Evolutionary conservation across 2,797 vertebrate species (phyloP), one percentile per base, ranked within the genome.

Genomic region (Discoglossus pictus): DNA sequence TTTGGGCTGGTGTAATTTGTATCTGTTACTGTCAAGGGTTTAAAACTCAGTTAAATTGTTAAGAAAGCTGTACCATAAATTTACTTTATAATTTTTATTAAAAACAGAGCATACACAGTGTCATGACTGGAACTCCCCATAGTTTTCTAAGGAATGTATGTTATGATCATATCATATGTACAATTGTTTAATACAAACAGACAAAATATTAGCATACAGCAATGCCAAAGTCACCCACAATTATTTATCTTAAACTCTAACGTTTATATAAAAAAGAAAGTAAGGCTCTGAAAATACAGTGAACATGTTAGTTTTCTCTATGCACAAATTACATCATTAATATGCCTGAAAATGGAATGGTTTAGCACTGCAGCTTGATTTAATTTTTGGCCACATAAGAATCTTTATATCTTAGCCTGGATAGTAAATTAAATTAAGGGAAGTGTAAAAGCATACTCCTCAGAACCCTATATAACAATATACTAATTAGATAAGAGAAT

Each of bases 1-100:
- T 92, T 91, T 93, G 82, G 84, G 87, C 84, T 87, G 87, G 77
- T 90, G 80, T 87, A 88, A 88, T 93, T 91, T 90, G 85, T 92
- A 91, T 93, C 86, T 86, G 87, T 92, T 91, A 90, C 92, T 91
- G 90, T 93, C 89, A 88, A 85, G 87, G 80, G 85, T 87, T 86
- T 88, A 86, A 91, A 91, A 90, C 86, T 82, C 84, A 83, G 82
- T 76, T 85, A 85, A 88, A 90, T 88, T 83, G 83, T 83, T 85
- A 44, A 78, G 80, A 84, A 83, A 81, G 73, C 75, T 72, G 73
- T 73, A 65, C 69, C 39, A 83, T 78, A 80, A 82, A 84, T 84
- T 76, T 75, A 82, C 72, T 78, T 75, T 84, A 84, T 86, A 59
- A 80, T 83, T 84, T 65, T 67, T 79, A 75, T 74, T 75, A 78